These are phyloP conservation scores for Tinea semifulvella DNA, from an alignment of 2,888 invertebrate genomes.

Conservation along the genomic window DNA sequence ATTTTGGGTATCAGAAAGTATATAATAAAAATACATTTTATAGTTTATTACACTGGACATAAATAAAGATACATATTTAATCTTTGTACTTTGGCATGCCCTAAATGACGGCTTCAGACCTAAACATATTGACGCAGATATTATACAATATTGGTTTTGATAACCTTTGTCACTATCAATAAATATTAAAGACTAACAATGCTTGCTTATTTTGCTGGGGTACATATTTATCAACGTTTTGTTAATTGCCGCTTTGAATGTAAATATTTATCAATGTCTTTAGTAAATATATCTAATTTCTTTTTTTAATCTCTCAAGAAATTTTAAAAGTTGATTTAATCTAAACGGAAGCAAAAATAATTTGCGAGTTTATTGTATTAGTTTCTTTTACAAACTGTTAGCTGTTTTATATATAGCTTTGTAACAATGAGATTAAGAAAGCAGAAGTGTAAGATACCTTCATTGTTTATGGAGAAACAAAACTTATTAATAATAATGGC, in stretches of 20 bases:
- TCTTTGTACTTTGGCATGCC: slow-evolving; percentile 6
- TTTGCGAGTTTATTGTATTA: no score
- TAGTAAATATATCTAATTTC: no score
- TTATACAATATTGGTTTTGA: slow-evolving; percentile 7
- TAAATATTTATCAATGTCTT: slow-evolving; percentile 1
- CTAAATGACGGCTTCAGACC: neutral
- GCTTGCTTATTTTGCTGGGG: neutral
- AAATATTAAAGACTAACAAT: neutral
- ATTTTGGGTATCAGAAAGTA: no score
- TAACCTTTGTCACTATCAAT: slow-evolving; percentile 3
- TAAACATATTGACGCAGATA: neutral
- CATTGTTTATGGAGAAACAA: neutral
- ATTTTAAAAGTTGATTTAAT: no score
- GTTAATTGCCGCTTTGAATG: neutral
- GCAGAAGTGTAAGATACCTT: neutral
- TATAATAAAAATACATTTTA: neutral
- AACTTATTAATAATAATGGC: neutral
- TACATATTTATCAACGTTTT: slow-evolving; percentile 6
- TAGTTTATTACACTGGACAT: neutral
- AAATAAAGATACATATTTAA: neutral
- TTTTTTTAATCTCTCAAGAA: no score
- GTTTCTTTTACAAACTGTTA: no score
- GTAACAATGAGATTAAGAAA: neutral
- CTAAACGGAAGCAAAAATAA: no score
- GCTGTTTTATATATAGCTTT: neutral